phyloP scores from a whole-genome alignment of 2,113 vertebrate species.

The Saccopteryx bilineata region DNA sequence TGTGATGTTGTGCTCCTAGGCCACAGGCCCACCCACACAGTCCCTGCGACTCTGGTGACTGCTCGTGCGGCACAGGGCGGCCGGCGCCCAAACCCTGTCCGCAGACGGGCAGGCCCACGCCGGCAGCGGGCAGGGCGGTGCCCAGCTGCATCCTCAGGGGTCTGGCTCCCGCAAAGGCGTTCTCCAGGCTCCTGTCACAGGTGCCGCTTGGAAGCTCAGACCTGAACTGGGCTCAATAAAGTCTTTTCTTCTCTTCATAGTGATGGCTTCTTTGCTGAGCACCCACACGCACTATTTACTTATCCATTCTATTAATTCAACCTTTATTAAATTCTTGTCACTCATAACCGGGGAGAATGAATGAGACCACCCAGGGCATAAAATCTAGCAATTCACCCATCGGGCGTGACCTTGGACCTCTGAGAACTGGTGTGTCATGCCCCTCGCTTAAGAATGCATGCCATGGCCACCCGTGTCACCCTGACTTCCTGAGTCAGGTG shows the following conservation, averaged over 20 bases:
- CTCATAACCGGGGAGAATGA: not conserved
- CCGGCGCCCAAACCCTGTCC: not conserved
- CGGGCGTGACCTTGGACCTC: not conserved
- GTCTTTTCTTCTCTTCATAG: not conserved
- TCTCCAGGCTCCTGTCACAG: not conserved
- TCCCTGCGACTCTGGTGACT: not conserved
- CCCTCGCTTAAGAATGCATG: not conserved
- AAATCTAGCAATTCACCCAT: not conserved
- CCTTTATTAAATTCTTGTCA: not conserved
- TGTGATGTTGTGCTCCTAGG: not conserved
- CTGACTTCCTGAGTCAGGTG: not conserved
- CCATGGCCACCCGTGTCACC: not conserved
- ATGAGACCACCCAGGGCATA: not conserved
- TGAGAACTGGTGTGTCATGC: not conserved
- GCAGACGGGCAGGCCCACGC: accelerated
- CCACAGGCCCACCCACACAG: not conserved
- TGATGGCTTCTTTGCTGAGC: not conserved
- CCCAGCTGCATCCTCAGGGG: too few relatives aligned
- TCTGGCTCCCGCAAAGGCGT: not conserved
- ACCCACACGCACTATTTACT: not conserved
- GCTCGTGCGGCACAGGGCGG: not conserved
- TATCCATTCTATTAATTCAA: not conserved
- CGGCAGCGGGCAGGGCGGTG: not conserved
- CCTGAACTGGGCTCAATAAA: not conserved
- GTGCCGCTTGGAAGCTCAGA: not conserved